These are phyloP conservation scores for Styela clava DNA, from an alignment of 23 tunicate species.

Conservation along the genomic window DNA sequence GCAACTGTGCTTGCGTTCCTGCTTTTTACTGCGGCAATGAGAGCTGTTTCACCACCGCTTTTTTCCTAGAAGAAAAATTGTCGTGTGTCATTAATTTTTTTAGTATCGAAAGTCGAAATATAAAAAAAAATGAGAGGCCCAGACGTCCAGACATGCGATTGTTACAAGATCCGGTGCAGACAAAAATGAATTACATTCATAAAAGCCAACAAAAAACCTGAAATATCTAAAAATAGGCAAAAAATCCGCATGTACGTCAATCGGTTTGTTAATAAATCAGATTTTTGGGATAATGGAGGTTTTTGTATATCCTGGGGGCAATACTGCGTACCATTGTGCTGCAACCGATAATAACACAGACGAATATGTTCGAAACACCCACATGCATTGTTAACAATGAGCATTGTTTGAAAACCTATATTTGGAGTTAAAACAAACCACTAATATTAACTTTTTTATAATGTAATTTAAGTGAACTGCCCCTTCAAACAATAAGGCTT, in stretches of 20 bases:
- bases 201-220: neutral
- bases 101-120: neutral
- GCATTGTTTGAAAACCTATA: too few relatives aligned
- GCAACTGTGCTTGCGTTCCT: constrained; percentile 6
- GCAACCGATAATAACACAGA: neutral
- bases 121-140: neutral
- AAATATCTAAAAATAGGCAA: neutral
- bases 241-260: neutral
- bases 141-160: neutral
- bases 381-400: too few relatives aligned
- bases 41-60: constrained; percentile 18
- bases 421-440: too few relatives aligned
- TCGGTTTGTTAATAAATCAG: neutral
- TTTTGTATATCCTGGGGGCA: neutral
- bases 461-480: too few relatives aligned
- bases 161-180: neutral
- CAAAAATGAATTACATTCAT: neutral
- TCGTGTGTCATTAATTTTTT: neutral
- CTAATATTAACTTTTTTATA: too few relatives aligned
- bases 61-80: constrained; percentile 16
- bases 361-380: too few relatives aligned
- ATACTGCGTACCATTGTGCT: neutral
- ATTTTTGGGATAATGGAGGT: neutral
- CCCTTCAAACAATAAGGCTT: too few relatives aligned
- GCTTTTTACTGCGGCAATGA: constrained; percentile 18